Evolutionary conservation across 2,797 vertebrate genomes (phyloP).

Genomic region (Phaenicophaeus curvirostris): DNA sequence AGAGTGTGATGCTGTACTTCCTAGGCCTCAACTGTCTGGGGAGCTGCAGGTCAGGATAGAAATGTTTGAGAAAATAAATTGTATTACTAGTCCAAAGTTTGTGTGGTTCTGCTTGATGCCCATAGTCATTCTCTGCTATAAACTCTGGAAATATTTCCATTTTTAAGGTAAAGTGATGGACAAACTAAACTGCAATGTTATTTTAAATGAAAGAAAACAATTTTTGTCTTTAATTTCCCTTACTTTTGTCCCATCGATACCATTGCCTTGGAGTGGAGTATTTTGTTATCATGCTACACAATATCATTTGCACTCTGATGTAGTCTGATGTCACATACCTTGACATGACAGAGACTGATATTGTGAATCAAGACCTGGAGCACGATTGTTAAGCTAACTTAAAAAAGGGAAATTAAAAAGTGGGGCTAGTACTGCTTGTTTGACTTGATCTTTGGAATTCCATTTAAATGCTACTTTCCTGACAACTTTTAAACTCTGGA

Average conservation of each 20-base stretch:
- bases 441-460: background rate
- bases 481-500: background rate
- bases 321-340: background rate
- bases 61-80: background rate
- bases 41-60: background rate
- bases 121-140: background rate
- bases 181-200: background rate
- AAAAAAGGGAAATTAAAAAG: background rate
- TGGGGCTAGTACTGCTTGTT: background rate
- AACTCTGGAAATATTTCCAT: background rate
- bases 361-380: background rate
- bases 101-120: background rate
- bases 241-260: background rate
- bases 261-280: background rate
- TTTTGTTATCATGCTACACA: background rate
- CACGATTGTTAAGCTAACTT: slow-evolving; percentile 8
- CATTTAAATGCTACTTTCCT: background rate
- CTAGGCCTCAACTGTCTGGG: background rate
- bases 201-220: background rate
- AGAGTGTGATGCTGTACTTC: background rate
- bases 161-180: background rate
- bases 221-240: background rate
- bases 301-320: background rate
- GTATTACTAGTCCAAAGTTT: background rate
- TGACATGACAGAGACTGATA: background rate